phyloP scores from a whole-genome alignment of 2,113 vertebrate species.

The Elaphurus davidianus region DNA sequence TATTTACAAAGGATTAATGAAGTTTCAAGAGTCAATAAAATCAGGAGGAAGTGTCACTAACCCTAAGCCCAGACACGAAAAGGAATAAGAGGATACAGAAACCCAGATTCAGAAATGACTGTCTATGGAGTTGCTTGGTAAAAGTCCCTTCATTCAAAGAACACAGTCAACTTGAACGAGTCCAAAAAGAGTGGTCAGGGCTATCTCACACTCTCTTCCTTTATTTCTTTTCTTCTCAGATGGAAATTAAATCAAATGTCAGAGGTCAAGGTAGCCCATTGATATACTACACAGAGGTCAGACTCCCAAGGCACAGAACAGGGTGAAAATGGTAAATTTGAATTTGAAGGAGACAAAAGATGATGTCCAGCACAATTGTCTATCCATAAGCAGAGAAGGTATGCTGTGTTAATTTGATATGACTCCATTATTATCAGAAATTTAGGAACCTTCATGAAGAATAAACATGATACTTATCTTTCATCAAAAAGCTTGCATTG shows the following conservation, averaged over 20 bases:
- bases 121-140: neutral
- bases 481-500: neutral
- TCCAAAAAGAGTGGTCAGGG: neutral
- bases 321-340: neutral
- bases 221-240: neutral
- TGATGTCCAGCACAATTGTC: neutral
- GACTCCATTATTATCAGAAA: neutral
- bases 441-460: neutral
- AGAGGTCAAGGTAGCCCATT: neutral
- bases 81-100: neutral
- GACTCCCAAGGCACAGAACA: neutral
- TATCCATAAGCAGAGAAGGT: neutral
- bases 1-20: constrained; percentile 19
- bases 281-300: neutral
- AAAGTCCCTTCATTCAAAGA: neutral
- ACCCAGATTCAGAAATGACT: neutral
- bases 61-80: neutral
- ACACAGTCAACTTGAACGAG: neutral
- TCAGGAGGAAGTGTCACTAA: neutral
- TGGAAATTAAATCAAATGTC: neutral
- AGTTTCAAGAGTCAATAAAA: neutral
- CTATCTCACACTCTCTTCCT: neutral
- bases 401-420: neutral
- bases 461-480: neutral
- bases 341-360: neutral